Base-by-base conservation (phyloP, 2,797 vertebrate genomes). In the Sebastes itinus region DNA sequence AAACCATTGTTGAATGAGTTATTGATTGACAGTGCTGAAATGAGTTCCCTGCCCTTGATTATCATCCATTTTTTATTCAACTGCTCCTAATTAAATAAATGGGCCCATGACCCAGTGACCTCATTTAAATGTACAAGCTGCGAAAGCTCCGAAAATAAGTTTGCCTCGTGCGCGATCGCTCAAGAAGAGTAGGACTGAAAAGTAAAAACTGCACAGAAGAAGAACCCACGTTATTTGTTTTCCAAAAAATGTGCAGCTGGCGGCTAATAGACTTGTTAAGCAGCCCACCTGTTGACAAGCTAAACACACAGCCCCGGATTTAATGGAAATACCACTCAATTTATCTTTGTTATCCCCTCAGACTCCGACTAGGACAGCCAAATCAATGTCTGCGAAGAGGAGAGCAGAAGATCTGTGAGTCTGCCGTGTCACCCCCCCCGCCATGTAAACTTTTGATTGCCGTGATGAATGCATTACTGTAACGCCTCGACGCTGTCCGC, bases 41-140 rank as follows among this genome's bases (percentile, higher is more conserved):
- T 96, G 94, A 95, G 94, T 92, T 94, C 83, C 79, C 87, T 93
- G 91, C 88, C 93, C 93, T 93, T 95, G 93, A 95, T 96, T 95
- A 92, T 93, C 90, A 94, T 90, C 92, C 92, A 90, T 94, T 95
- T 95, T 93, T 91, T 93, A 92, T 95, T 95, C 92, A 94, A 88
- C 91, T 84, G 85, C 89, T 94, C 87, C 95, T 94, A 95, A 96
- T 96, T 96, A 95, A 96, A 96, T 95, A 96, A 96, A 94, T 94
- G 93, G 92, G 94, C 91, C 94, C 84, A 90, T 87, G 90, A 95
- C 93, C 94, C 88, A 95, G 89, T 95, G 95, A 95, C 95, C 95
- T 94, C 90, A 79, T 96, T 96, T 90, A 85, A 69, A 84, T 71
- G 74, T 83, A 82, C 76, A 78, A 82, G 82, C 82, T 72, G 77